Evolutionary conservation across 2,888 invertebrate species (phyloP), one percentile per base, ranked within the genome.

Genomic region (Orthosia cruda): DNA sequence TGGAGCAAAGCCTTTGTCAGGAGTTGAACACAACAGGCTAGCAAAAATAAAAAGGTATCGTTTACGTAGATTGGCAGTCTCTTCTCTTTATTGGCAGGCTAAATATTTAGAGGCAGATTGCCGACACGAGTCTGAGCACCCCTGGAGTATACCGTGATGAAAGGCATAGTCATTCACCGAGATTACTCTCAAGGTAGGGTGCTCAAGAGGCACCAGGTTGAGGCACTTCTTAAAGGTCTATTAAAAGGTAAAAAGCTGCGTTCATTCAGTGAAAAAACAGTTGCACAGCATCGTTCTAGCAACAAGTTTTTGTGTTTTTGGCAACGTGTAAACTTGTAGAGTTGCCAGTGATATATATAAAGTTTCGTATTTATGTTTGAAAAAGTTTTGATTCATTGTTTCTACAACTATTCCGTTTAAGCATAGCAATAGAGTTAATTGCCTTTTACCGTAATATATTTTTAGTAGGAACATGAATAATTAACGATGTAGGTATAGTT

Each of bases 131-230:
- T n/a, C 52, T n/a, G n/a, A 20, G 20, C 20, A 5, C 54, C 20
- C 15, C 13, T 55, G 23, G 23, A 55, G 15, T 12, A 3, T 1
- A 18, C 9, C 20, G 49, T 69, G 55, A 69, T 69, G 57, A 77
- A 57, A 74, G 57, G 78, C 78, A 2, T 3, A 4, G 4, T 7
- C 15, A 20, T 32, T 40, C 49, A 68, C 18, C 3, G 49, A 16
- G 16, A 26, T 9, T 12, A 67, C 4, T 45, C n/a, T 49, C 69
- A 50, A 74, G n/a, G 18, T 23, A 32, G 18, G 12, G 3, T 5
- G 16, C 18, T 55, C n/a, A 32, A 67, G 11, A 67, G 18, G 23
- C 15, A n/a, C 52, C 20, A 64, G 7, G 49, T 26, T 15, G 9
- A 4, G 18, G 12, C 4, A 4, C 32, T 65, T 26, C n/a, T 26